A percentile compares a stretch with the other conserved stretches of the same genome.
Conservation (phyloP, 2,113 vertebrate genomes). For the Coregonus clupeaformis region DNA sequence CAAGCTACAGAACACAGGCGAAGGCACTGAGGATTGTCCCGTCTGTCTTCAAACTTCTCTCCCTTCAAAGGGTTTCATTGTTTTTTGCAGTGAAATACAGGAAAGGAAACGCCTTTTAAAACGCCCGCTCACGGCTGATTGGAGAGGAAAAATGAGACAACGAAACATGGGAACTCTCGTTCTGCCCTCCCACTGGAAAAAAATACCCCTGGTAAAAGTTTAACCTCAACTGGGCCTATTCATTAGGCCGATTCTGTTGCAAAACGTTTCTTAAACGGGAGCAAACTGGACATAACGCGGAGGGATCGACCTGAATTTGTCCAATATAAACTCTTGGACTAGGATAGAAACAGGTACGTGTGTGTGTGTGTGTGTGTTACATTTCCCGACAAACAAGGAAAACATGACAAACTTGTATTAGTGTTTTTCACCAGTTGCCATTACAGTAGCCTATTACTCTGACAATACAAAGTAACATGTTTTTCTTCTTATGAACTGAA, state of each 20-base stretch:
- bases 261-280: too few species aligned
- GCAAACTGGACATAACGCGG: too few species aligned
- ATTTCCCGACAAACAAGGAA: neutral
- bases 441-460: conserved; percentile 5
- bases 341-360: too few species aligned
- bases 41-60: conserved; percentile 50
- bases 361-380: too few species aligned
- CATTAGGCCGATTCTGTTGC: too few species aligned
- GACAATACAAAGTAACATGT: conserved; percentile 28
- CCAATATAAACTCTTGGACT: too few species aligned
- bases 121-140: conserved; percentile 57
- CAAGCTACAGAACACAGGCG: too few species aligned
- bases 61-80: conserved; percentile 43
- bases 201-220: neutral
- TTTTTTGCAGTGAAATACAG: conserved; percentile 41
- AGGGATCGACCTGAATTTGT: too few species aligned
- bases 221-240: too few species aligned
- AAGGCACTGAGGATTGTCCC: conserved; percentile 5
- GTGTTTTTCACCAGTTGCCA: conserved; percentile 18
- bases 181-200: conserved; percentile 8
- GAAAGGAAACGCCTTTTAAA: conserved; percentile 59
- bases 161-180: conserved; percentile 28
- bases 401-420: conserved; percentile 1
- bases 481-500: conserved; percentile 31
- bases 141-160: conserved; percentile 43